Conservation (phyloP, 1,140 invertebrate genomes). For the Tetraneura akinire region DNA sequence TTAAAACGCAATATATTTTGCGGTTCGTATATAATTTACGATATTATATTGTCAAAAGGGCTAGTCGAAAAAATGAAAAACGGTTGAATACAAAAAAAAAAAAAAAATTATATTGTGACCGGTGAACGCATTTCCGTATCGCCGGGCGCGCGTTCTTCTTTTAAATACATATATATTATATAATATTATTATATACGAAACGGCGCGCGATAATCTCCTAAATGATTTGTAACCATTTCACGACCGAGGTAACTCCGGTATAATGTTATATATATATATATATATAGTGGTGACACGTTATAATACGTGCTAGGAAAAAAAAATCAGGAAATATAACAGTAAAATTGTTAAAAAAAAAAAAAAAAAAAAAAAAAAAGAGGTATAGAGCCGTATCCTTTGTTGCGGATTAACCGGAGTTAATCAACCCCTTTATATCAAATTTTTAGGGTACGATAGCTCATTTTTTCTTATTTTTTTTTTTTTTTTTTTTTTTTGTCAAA, state of each 20-base stretch:
- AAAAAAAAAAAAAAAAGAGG: constrained; percentile 20
- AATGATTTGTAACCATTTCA: constrained; percentile 52
- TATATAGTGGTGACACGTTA: constrained; percentile 27
- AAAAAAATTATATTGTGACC: constrained; percentile 45
- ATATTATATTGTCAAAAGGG: neutral
- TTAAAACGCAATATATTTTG: constrained; percentile 48
- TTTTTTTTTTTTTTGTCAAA: constrained; percentile 45
- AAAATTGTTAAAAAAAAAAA: no score
- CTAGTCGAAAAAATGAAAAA: constrained; percentile 42
- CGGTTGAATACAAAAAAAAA: no score
- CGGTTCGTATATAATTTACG: neutral
- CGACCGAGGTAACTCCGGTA: constrained; percentile 45
- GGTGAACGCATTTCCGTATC: constrained; percentile 3
- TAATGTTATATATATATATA: neutral
- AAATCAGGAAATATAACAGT: neutral
- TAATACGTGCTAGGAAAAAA: neutral
- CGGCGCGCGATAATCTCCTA: constrained; percentile 28
- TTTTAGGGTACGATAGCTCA: neutral
- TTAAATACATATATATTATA: neutral
- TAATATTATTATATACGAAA: constrained; percentile 6
- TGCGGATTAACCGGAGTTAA: constrained; percentile 50
- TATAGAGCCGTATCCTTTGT: constrained; percentile 33
- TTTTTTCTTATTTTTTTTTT: constrained; percentile 23
- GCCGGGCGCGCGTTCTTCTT: neutral
- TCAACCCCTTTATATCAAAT: constrained; percentile 49